These are phyloP conservation scores for Amblyopsis rosae DNA, from an alignment of 2,113 vertebrate genomes.

Conservation along the genomic window DNA sequence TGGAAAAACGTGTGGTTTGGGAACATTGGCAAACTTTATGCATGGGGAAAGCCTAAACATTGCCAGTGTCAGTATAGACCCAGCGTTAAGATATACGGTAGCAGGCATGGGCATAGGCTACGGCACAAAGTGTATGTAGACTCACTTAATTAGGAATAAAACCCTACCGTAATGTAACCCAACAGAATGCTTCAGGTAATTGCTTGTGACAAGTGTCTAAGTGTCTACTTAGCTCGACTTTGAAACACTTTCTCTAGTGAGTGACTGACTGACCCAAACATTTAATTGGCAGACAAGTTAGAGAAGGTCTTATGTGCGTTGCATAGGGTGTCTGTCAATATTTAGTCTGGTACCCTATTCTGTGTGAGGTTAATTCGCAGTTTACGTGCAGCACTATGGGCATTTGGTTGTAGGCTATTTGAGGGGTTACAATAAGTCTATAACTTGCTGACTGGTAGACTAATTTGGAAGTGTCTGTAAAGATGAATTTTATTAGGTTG, in stretches of 20 bases:
- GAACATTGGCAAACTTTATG: neutral
- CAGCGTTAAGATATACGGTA: no score
- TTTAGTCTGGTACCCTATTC: neutral
- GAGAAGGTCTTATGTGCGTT: neutral
- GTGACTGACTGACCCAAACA: neutral
- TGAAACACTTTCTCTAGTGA: neutral
- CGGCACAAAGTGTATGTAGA: no score
- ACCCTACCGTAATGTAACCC: no score
- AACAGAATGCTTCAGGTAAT: slow-evolving; percentile 3
- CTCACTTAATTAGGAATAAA: no score
- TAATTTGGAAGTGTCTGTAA: no score
- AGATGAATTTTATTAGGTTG: no score
- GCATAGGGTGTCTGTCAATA: neutral
- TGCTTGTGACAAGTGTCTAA: slow-evolving; percentile 16
- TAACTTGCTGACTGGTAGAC: no score
- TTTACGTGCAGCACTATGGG: no score
- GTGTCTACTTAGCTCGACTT: slow-evolving; percentile 1
- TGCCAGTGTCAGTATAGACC: neutral
- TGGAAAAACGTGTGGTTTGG: neutral
- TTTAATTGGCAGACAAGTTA: slow-evolving; percentile 25
- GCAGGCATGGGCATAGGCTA: no score
- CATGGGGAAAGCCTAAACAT: neutral
- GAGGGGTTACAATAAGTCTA: no score
- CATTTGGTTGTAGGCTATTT: no score
- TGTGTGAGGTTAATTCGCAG: no score